Conservation (phyloP, 30 jellyfish, hydroid and myxozoan species). For the Cassiopea andromeda region DNA sequence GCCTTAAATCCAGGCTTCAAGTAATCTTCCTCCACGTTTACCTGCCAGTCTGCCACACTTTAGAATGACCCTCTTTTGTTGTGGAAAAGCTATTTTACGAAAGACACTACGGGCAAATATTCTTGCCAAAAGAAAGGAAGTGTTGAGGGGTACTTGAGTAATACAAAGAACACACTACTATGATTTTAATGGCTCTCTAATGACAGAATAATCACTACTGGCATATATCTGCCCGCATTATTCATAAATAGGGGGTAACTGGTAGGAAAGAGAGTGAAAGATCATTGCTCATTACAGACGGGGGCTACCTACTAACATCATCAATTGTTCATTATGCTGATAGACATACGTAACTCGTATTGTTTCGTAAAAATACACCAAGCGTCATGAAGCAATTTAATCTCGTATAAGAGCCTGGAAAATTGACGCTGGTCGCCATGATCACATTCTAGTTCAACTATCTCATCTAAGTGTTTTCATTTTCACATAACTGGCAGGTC, state of each 20-base stretch:
- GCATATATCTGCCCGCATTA: slow-evolving; percentile 47
- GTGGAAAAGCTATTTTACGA: background rate
- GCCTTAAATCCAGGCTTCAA: background rate
- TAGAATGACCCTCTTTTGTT: background rate
- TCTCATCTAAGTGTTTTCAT: no score
- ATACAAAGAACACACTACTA: slow-evolving; percentile 17
- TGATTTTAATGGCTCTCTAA: slow-evolving; percentile 40
- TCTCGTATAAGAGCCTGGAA: no score
- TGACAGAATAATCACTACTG: slow-evolving; percentile 35
- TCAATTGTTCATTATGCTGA: background rate
- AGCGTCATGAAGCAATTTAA: no score
- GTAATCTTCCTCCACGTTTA: background rate
- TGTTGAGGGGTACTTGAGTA: slow-evolving; percentile 49
- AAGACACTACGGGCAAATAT: slow-evolving; percentile 21
- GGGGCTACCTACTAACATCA: background rate
- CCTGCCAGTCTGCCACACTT: background rate
- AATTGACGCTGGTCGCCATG: no score
- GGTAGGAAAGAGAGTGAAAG: background rate
- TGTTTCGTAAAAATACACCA: no score
- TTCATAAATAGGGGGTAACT: slow-evolving; percentile 25
- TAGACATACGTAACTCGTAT: no score
- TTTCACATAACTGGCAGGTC: no score
- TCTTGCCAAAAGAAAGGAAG: slow-evolving; percentile 21
- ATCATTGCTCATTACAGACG: slow-evolving; percentile 21
- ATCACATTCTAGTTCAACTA: no score